Percentiles rank a stretch among this genome's conserved stretches.
Conservation (phyloP, 2,888 invertebrate genomes). For the Latrodectus elegans region DNA sequence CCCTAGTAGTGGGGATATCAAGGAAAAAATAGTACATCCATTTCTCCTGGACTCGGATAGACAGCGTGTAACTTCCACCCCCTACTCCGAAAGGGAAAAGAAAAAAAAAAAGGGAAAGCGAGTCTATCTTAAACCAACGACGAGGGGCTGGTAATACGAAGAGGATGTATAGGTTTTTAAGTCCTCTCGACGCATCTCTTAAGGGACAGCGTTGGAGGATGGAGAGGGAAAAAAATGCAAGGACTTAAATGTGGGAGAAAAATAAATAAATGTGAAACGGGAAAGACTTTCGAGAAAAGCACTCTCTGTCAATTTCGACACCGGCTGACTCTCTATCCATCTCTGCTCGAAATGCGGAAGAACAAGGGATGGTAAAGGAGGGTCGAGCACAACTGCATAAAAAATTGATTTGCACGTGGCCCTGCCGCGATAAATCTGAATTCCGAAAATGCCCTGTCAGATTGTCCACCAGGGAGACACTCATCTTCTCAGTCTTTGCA, state of each 20-base stretch:
- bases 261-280: constrained; percentile 54
- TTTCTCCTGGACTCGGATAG: constrained; percentile 59
- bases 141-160: constrained; percentile 30
- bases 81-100: not conserved
- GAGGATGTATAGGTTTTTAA: constrained; percentile 67
- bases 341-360: not conserved
- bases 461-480: constrained; percentile 70
- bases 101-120: constrained; percentile 27
- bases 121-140: constrained; percentile 9
- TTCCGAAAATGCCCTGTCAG: constrained; percentile 70
- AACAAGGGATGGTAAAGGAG: not conserved
- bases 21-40: constrained; percentile 45
- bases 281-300: constrained; percentile 54
- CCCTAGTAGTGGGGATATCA: not conserved
- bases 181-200: constrained; percentile 65
- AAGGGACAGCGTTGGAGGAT: constrained; percentile 44
- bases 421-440: constrained; percentile 69
- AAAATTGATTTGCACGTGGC: constrained; percentile 70
- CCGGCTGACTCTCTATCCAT: constrained; percentile 45
- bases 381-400: constrained; percentile 44
- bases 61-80: constrained; percentile 48
- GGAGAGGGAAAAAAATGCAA: constrained; percentile 44
- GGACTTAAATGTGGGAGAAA: constrained; percentile 53
- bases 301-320: constrained; percentile 63
- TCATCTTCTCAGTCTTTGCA: constrained; percentile 58